These are phyloP conservation scores for Eristalinus aeneus DNA, from an alignment of 2,888 invertebrate species.

Conservation along the genomic window DNA sequence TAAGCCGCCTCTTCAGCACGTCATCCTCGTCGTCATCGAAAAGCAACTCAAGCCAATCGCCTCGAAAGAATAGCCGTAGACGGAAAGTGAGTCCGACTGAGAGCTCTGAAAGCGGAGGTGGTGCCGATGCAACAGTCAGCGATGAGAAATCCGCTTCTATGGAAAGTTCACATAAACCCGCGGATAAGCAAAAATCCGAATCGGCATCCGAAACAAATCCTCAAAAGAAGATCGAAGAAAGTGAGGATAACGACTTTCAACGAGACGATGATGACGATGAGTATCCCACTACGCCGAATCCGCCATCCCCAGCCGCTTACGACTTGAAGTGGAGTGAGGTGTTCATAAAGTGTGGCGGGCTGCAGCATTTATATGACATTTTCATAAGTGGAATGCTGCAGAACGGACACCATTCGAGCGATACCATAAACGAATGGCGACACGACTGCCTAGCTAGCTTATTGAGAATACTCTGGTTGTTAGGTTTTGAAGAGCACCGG, in stretches of 20 bases:
- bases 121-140: conserved; percentile 57
- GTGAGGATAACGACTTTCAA: conserved; percentile 58
- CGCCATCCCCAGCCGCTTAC: conserved; percentile 51
- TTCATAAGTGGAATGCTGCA: conserved; percentile 93
- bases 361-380: conserved; percentile 93
- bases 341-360: conserved; percentile 93
- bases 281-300: conserved; percentile 48
- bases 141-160: conserved; percentile 61
- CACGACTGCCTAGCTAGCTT: conserved; percentile 95
- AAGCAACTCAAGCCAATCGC: conserved; percentile 61
- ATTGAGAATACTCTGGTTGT: conserved; percentile 91
- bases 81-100: conserved; percentile 60
- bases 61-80: conserved; percentile 53
- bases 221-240: conserved; percentile 64
- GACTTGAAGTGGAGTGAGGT: conserved; percentile 85
- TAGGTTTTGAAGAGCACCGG: conserved; percentile 86
- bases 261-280: conserved; percentile 46
- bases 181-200: conserved; percentile 15
- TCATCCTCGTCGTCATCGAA: conserved; percentile 61
- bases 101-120: conserved; percentile 59
- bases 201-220: conserved; percentile 4
- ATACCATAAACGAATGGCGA: conserved; percentile 88
- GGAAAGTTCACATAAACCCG: conserved; percentile 24
- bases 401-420: conserved; percentile 86
- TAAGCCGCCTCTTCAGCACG: conserved; percentile 55